A percentile compares a stretch with the other conserved stretches of the same genome.
Conservation (phyloP, 1,140 invertebrate genomes). For the Diorhabda carinulata region DNA sequence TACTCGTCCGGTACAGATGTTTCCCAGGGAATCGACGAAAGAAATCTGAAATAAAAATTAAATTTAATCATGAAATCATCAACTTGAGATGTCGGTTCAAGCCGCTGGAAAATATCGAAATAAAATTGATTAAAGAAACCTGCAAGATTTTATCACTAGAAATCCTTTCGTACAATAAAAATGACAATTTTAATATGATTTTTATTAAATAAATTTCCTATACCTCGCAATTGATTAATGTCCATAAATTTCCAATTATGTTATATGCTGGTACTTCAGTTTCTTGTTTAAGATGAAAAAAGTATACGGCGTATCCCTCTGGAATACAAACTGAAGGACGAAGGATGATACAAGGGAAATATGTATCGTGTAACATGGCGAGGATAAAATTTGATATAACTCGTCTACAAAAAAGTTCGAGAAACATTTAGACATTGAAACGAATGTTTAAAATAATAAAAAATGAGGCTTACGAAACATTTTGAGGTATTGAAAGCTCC, state of each 20-base stretch:
- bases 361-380: neutral
- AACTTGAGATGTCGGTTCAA: too few relatives aligned
- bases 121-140: too few relatives aligned
- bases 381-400: slow-evolving; percentile 7
- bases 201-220: too few relatives aligned
- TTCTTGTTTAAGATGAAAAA: slow-evolving; percentile 17
- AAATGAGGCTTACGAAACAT: slow-evolving; percentile 5
- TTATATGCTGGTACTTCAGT: slow-evolving; percentile 10
- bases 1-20: neutral
- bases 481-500: neutral
- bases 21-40: neutral
- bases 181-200: too few relatives aligned
- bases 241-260: slow-evolving; percentile 14
- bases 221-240: slow-evolving; percentile 12
- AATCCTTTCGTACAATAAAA: too few relatives aligned
- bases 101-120: too few relatives aligned
- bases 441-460: too few relatives aligned
- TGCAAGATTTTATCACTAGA: too few relatives aligned
- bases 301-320: slow-evolving; percentile 3
- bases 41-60: neutral
- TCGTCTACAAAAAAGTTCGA: slow-evolving; percentile 5
- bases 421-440: too few relatives aligned
- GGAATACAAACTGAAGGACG: neutral
- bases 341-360: slow-evolving; percentile 9
- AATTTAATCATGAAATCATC: too few relatives aligned